Conservation (phyloP, 64 coral and sea anemone species). For the Acropora yongei region DNA sequence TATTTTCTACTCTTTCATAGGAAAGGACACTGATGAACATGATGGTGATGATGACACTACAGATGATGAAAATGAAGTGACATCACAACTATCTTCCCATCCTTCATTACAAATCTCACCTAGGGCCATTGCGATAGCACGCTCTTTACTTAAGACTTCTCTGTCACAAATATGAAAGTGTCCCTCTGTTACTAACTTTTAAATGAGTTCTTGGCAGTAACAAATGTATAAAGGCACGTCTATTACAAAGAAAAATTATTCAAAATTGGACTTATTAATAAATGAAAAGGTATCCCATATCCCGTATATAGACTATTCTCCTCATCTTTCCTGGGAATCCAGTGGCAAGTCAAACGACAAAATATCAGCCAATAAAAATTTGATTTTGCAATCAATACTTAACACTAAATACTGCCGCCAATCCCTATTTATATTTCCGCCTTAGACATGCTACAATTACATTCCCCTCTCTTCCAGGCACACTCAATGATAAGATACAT, state of each 20-base stretch:
- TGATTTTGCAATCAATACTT: no score
- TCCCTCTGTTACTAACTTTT: neutral
- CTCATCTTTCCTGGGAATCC: no score
- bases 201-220: neutral
- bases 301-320: no score
- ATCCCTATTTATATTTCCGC: no score
- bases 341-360: no score
- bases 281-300: no score
- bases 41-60: neutral
- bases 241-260: neutral
- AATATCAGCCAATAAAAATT: no score
- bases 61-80: neutral
- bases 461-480: neutral
- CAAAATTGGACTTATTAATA: no score
- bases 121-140: neutral
- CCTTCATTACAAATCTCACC: neutral
- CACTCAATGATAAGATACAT: neutral
- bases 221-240: neutral
- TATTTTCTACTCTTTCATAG: no score
- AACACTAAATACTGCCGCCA: no score
- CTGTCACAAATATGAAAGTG: constrained; percentile 10
- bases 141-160: neutral
- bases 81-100: neutral
- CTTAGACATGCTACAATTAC: neutral
- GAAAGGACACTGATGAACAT: no score